Evolutionary conservation across 1,140 invertebrate genomes (phyloP), one percentile per base, ranked within the genome.

Genomic region (Glomeris maerens): DNA sequence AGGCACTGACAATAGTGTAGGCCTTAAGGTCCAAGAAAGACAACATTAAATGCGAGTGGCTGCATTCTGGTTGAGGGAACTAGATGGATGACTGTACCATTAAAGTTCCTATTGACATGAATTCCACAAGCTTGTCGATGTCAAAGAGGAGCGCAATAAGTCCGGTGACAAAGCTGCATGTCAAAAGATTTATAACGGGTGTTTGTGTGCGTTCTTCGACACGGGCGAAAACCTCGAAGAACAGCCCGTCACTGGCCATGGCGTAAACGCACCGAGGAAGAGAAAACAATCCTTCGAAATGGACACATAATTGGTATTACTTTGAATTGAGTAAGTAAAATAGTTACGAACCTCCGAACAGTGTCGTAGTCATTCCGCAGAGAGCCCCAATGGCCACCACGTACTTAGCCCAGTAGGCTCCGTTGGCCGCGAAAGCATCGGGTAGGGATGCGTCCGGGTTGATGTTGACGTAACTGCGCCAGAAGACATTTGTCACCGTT

Each of bases 101-200:
- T 5, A 93, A 72, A 0, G 88, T 93, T 0, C 89, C 89, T 57
- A 93, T 92, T 0, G 86, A 90, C 83, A 93, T 88, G 59, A 93
- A 90, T 60, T 95, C 90, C 1, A 94, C 87, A 14, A 94, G 71
- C 55, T 88, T 88, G 59, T 88, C 78, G 52, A 95, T 74, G 64
- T 95, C 87, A 60, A 94, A 85, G 20, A 92, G 62, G 2, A 93
- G 63, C 4, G 90, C 85, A 52, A 93, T 80, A 0, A 85, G 45
- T 1, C 81, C 83, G 31, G 85, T 81, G 13, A 81, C 60, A 1
- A 83, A 54, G 0, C 87, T 85, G 40, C 87, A 87, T 21, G 91
- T 75, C 2, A 79, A 71, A 20, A 92, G 68, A 59, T 90, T 89
- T 1, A 78, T 64, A 1, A 92, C 67, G 0, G 89, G 89, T 5